Percentiles rank a stretch among this genome's conserved stretches.
Conservation (phyloP, 2,888 invertebrate species). For the Rhamnusium bicolor region DNA sequence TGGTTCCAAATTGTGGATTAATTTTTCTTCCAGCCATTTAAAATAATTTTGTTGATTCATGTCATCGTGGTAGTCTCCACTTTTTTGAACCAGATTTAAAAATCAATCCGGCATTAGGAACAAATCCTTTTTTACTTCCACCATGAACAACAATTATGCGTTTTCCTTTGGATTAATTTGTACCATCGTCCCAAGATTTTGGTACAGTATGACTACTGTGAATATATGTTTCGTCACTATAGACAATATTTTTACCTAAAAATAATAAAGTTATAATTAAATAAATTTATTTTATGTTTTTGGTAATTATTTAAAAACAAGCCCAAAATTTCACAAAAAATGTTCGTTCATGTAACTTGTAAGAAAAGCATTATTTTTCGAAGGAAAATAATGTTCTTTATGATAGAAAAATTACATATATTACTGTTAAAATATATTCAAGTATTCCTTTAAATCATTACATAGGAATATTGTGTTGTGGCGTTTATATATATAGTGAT, state of each 20-base stretch:
- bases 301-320: too few relatives aligned
- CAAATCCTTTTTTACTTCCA: constrained; percentile 27
- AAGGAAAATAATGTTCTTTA: too few relatives aligned
- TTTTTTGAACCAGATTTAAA: constrained; percentile 34
- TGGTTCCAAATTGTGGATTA: background rate
- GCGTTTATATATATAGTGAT: too few relatives aligned
- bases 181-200: constrained; percentile 8
- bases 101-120: constrained; percentile 33
- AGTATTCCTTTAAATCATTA: too few relatives aligned
- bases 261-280: background rate
- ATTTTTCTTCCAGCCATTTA: constrained; percentile 1
- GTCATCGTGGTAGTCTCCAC: background rate
- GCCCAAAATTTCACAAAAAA: too few relatives aligned
- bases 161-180: constrained; percentile 22
- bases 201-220: background rate
- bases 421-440: too few relatives aligned
- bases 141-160: constrained; percentile 28
- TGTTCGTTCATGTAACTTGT: too few relatives aligned
- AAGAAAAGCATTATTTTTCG: too few relatives aligned
- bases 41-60: background rate
- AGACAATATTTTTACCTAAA: background rate
- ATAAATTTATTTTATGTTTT: background rate
- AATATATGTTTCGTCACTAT: background rate
- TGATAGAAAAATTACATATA: too few relatives aligned
- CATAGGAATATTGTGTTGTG: too few relatives aligned